Evolutionary conservation across 2,113 vertebrate genomes (phyloP).

Genomic region (Ammospiza nelsoni): DNA sequence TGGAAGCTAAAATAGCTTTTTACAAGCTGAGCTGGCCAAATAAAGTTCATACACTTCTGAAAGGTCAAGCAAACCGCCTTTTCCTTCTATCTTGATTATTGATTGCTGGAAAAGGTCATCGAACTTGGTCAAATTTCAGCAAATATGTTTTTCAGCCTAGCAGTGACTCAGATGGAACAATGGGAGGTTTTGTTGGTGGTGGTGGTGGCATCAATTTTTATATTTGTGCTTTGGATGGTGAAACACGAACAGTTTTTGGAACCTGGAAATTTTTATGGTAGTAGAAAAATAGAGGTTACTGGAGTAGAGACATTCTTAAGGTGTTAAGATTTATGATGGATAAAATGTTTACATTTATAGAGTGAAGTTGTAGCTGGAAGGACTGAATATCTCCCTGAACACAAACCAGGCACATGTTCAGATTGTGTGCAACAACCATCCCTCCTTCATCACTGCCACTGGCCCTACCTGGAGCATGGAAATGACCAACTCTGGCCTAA

Average conservation of each 20-base stretch:
- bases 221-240: background rate
- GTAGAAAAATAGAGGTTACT: background rate
- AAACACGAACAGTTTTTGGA: background rate
- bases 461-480: background rate
- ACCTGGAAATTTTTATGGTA: background rate
- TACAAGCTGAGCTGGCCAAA: background rate
- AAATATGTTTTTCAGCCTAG: background rate
- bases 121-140: slow-evolving; percentile 2
- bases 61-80: background rate
- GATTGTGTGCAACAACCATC: background rate
- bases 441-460: background rate
- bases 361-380: background rate
- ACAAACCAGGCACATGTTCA: background rate
- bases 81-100: background rate
- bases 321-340: background rate
- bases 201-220: background rate
- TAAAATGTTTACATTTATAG: background rate
- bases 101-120: slow-evolving; percentile 3
- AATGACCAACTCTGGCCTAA: background rate
- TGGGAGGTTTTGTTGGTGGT: background rate
- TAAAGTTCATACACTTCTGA: background rate
- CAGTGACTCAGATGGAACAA: background rate
- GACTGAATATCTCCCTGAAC: background rate
- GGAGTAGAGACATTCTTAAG: background rate
- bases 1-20: background rate